Evolutionary conservation across 2,113 vertebrate species (phyloP), one percentile per base, ranked within the genome.

Genomic region (Oncorhynchus masou): DNA sequence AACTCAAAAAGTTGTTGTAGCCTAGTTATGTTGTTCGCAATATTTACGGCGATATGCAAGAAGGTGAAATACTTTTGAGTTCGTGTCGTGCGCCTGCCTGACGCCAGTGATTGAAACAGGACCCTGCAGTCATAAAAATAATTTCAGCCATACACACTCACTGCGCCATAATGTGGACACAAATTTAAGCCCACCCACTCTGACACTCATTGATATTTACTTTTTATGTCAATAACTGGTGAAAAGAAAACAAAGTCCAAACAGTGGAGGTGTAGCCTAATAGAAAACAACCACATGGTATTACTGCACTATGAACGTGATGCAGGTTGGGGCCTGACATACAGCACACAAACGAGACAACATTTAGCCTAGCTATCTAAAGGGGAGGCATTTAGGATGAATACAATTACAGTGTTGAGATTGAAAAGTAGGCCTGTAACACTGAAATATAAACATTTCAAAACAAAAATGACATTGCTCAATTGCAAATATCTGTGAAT

Each of bases 21-120:
- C 70, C n/a, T 1, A n/a, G 6, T 27, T 74, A 11, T 45, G 39
- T 45, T 45, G 69, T 54, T 54, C 51, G 34, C 72, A 75, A 71
- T 81, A 81, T 87, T 81, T 76, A 80, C 69, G 67, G 20, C 8
- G 74, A 83, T 70, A n/a, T 39, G 78, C 1, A 34, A 31, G 85
- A 88, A 89, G 76, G 83, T 85, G 84, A 84, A 81, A 83, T 13
- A 83, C 51, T 79, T 79, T 79, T 81, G 84, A 76, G 75, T 81
- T 45, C 68, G 76, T 76, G 84, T 74, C 82, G 73, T 79, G 90
- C 90, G 93, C 75, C 93, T 81, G 91, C 79, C 79, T 92, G 94
- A 95, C 93, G 94, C 94, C 94, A 45, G 39, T 11, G 66, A 76
- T 73, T 94, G 94, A 93, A 95, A 96, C 91, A 81, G 88, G 92